These are phyloP conservation scores for Melitaea cinxia DNA, from an alignment of 1,140 invertebrate genomes.

Conservation along the genomic window DNA sequence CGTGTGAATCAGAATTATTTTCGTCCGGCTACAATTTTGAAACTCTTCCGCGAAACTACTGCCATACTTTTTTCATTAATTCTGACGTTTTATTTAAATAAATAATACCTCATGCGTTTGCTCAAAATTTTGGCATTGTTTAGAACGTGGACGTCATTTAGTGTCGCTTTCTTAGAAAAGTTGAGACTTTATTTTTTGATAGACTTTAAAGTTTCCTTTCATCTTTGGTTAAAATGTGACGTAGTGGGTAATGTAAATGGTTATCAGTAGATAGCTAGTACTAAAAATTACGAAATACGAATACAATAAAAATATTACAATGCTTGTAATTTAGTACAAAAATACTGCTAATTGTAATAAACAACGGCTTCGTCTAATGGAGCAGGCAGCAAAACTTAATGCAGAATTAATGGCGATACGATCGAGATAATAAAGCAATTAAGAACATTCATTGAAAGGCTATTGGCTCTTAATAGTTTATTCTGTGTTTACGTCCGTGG, in stretches of 20 bases:
- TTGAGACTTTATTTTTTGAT: too few relatives aligned
- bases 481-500: constrained; percentile 24
- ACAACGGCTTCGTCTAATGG: constrained; percentile 3
- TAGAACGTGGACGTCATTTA: too few relatives aligned
- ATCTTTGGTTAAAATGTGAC: too few relatives aligned
- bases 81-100: background rate
- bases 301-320: background rate
- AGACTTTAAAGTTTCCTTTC: too few relatives aligned
- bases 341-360: background rate
- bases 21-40: constrained; percentile 23
- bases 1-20: constrained; percentile 44
- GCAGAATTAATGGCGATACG: constrained; percentile 24
- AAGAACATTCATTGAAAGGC: constrained; percentile 34
- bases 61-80: background rate
- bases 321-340: background rate
- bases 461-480: constrained; percentile 40
- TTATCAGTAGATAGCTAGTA: too few relatives aligned
- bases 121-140: background rate
- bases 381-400: constrained; percentile 26
- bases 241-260: too few relatives aligned
- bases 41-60: constrained; percentile 31
- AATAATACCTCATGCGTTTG: background rate
- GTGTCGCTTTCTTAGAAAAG: too few relatives aligned
- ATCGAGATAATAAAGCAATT: constrained; percentile 34
- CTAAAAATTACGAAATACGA: too few relatives aligned